Conservation (phyloP, 2,113 vertebrate genomes). For the Platycercus adscitus region DNA sequence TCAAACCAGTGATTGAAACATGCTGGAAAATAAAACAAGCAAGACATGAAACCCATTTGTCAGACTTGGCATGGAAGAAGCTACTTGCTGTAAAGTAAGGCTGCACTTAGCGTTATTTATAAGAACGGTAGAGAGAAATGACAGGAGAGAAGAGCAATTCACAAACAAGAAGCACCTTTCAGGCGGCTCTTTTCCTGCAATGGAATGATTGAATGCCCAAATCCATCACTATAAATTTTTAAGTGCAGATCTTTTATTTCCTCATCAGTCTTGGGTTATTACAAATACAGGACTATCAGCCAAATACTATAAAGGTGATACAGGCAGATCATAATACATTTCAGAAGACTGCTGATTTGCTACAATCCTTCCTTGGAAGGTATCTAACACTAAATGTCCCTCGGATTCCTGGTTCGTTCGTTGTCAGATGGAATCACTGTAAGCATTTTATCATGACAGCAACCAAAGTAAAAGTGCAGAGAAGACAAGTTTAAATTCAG, state of each 20-base stretch:
- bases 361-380: neutral
- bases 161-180: neutral
- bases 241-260: neutral
- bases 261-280: neutral
- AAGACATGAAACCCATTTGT: neutral
- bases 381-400: neutral
- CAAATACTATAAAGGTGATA: neutral
- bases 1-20: neutral
- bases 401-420: neutral
- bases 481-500: neutral
- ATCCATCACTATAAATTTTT: neutral
- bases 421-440: neutral
- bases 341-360: neutral
- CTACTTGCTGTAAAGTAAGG: neutral
- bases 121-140: neutral
- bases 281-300: neutral
- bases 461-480: neutral
- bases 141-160: neutral
- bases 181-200: conserved; percentile 11
- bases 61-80: neutral
- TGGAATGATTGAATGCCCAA: neutral
- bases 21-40: neutral
- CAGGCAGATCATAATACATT: neutral
- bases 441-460: neutral
- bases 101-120: neutral